A percentile compares a stretch with the other conserved stretches of the same genome.
Conservation (phyloP, 2,797 vertebrate species). For the Macrochelys suwanniensis region DNA sequence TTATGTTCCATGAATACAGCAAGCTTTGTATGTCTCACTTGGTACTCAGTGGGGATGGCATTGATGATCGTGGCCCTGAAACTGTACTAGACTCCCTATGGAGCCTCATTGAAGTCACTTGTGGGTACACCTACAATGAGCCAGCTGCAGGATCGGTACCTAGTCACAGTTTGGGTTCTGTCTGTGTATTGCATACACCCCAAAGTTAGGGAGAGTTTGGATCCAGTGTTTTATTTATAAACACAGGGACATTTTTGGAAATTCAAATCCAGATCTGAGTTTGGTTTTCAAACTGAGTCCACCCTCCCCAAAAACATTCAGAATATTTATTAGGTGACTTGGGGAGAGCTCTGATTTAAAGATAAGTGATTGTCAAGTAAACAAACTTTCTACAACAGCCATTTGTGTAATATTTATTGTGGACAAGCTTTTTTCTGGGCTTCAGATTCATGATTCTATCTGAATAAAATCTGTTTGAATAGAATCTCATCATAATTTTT, state of each 20-base stretch:
- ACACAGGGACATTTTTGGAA: neutral
- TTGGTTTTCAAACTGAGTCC: neutral
- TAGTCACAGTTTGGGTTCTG: neutral
- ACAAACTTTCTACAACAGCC: neutral
- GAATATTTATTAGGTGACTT: neutral
- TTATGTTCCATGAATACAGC: neutral
- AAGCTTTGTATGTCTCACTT: neutral
- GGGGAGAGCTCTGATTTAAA: neutral
- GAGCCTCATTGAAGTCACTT: neutral
- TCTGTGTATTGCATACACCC: neutral
- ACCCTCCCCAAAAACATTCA: neutral
- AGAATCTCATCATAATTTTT: neutral
- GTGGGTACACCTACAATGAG: neutral
- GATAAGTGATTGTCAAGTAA: neutral
- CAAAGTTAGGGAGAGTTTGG: neutral
- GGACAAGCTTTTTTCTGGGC: neutral
- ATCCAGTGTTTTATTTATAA: neutral
- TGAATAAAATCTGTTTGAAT: neutral
- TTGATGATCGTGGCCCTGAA: neutral
- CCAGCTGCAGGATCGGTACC: neutral
- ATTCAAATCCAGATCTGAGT: neutral
- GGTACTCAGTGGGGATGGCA: neutral
- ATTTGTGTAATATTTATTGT: neutral
- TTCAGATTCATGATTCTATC: neutral
- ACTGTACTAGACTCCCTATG: neutral